These are phyloP conservation scores for Zaprionus bogoriensis DNA, from an alignment of 2,888 invertebrate species.

Conservation along the genomic window DNA sequence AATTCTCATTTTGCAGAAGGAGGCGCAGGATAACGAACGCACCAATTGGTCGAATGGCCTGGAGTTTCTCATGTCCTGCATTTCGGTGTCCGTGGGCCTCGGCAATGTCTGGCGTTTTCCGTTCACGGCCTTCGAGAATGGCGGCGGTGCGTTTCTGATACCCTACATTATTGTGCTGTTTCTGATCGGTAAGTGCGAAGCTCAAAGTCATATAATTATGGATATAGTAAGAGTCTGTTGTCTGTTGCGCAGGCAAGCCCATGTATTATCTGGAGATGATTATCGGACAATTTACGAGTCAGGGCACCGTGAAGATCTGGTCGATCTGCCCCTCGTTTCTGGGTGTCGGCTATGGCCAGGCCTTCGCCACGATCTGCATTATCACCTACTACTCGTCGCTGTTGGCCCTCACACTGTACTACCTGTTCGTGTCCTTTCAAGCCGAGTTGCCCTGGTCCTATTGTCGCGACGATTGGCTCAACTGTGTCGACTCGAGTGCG, in stretches of 20 bases:
- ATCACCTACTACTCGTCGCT: slow-evolving; percentile 90
- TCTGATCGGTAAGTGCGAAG: slow-evolving; percentile 83
- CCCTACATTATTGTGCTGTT: slow-evolving; percentile 88
- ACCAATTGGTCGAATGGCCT: slow-evolving; percentile 83
- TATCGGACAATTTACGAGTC: slow-evolving; percentile 92
- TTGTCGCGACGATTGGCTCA: slow-evolving; percentile 84
- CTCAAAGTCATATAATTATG: background rate
- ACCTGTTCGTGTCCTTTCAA: slow-evolving; percentile 88
- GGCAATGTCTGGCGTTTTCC: slow-evolving; percentile 89
- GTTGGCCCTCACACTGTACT: slow-evolving; percentile 89
- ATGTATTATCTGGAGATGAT: slow-evolving; percentile 93
- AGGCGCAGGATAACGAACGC: slow-evolving; percentile 42
- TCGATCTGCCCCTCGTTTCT: slow-evolving; percentile 88
- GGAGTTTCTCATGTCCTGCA: slow-evolving; percentile 90
- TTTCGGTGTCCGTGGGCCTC: slow-evolving; percentile 89
- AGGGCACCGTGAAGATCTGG: slow-evolving; percentile 90
- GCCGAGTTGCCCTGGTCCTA: slow-evolving; percentile 88
- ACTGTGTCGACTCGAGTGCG: slow-evolving; percentile 74
- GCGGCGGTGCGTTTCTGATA: slow-evolving; percentile 89
- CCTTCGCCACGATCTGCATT: slow-evolving; percentile 86
- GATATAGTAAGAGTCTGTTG: background rate
- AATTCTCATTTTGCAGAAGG: slow-evolving; percentile 30
- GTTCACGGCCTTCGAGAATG: slow-evolving; percentile 87
- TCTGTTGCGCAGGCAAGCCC: slow-evolving; percentile 90
- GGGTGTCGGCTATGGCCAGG: slow-evolving; percentile 89